A percentile compares a stretch with the other conserved stretches of the same genome.
phyloP scores from a whole-genome alignment of 2,113 vertebrate genomes.

The Parotia lawesii region DNA sequence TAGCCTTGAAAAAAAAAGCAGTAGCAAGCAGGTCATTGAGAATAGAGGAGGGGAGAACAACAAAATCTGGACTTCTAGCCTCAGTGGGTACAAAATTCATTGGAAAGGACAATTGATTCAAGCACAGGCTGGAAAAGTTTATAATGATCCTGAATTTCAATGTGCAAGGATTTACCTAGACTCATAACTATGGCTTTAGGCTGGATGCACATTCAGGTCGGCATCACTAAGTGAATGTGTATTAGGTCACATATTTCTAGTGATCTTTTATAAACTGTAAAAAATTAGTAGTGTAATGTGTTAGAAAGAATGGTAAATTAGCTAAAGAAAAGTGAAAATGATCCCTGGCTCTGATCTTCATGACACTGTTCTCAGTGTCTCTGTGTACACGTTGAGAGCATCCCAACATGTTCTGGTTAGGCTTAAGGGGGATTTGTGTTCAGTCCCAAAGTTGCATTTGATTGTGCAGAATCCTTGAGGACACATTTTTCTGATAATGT shows the following conservation, averaged over 20 bases:
- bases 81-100: background rate
- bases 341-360: background rate
- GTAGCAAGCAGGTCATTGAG: accelerated
- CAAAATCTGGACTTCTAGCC: background rate
- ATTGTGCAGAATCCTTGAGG: background rate
- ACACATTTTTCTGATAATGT: background rate
- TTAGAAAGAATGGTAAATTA: background rate
- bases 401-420: background rate
- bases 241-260: background rate
- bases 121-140: background rate
- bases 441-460: background rate
- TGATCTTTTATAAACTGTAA: background rate
- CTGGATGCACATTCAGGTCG: background rate
- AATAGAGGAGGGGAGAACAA: accelerated
- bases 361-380: background rate
- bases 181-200: background rate
- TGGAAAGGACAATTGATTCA: background rate
- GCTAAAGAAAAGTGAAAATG: background rate
- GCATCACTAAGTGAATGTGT: background rate
- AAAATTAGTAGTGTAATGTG: background rate
- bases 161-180: background rate
- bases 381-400: background rate
- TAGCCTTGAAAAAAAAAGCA: background rate
- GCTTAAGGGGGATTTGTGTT: background rate
- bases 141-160: background rate